Evolutionary conservation across 2,888 invertebrate species (phyloP).

Genomic region (Acronicta aceris): DNA sequence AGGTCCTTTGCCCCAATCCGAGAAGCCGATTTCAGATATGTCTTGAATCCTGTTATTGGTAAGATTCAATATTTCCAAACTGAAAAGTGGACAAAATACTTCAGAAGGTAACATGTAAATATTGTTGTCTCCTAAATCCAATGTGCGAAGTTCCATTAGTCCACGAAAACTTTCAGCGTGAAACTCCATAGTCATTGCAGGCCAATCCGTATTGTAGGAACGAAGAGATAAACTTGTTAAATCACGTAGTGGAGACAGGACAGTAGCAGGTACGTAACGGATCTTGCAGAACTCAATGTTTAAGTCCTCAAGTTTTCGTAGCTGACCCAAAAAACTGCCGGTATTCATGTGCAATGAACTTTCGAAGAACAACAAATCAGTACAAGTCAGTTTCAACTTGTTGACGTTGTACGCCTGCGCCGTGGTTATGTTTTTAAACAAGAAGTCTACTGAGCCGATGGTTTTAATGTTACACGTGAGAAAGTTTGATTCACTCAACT

Average conservation of each 20-base stretch:
- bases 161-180: conserved; percentile 93
- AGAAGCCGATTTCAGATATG: conserved; percentile 93
- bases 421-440: conserved; percentile 92
- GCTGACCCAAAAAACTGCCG: conserved; percentile 90
- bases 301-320: conserved; percentile 92
- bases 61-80: conserved; percentile 92
- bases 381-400: conserved; percentile 92
- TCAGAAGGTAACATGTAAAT: conserved; percentile 93
- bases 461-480: conserved; percentile 93
- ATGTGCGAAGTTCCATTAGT: conserved; percentile 90
- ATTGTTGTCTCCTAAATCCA: conserved; percentile 93
- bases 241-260: conserved; percentile 91
- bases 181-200: conserved; percentile 93
- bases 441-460: conserved; percentile 91
- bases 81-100: conserved; percentile 92
- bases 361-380: conserved; percentile 93
- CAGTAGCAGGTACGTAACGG: conserved; percentile 92
- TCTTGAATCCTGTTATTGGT: conserved; percentile 94
- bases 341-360: conserved; percentile 91
- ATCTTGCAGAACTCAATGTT: conserved; percentile 94
- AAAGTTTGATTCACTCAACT: conserved; percentile 89
- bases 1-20: conserved; percentile 92
- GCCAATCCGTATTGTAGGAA: conserved; percentile 94
- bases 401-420: conserved; percentile 92
- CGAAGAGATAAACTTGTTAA: conserved; percentile 92